Evolutionary conservation across 2,113 vertebrate species (phyloP).

Genomic region (western clawed frog (Xenopus tropicalis)): DNA sequence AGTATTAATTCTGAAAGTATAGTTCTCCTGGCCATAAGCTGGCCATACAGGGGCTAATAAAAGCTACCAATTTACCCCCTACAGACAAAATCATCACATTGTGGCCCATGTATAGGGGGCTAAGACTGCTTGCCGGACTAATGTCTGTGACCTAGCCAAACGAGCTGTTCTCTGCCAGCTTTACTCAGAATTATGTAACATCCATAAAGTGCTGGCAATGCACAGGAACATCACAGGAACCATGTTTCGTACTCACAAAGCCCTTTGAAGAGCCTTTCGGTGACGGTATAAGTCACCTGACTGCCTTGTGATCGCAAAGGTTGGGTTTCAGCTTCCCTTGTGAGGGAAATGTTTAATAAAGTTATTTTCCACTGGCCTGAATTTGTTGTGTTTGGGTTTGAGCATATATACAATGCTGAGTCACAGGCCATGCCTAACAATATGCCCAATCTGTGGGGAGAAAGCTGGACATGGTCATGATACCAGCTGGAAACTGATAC

Average conservation of each 20-base stretch:
- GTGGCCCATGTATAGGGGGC: too few relatives aligned
- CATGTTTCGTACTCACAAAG: background rate
- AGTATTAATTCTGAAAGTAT: too few relatives aligned
- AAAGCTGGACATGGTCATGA: background rate
- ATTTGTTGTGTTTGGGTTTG: background rate
- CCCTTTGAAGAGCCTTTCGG: conserved; percentile 1
- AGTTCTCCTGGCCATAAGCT: too few relatives aligned
- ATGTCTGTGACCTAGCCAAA: background rate
- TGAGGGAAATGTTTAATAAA: background rate
- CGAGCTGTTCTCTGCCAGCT: conserved; percentile 3
- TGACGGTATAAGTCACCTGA: conserved; percentile 5
- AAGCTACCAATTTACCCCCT: too few relatives aligned
- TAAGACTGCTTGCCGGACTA: too few relatives aligned
- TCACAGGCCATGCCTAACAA: background rate
- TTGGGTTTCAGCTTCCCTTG: background rate
- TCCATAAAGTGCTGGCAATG: too few relatives aligned
- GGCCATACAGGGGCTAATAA: background rate
- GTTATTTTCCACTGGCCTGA: background rate
- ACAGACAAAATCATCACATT: background rate
- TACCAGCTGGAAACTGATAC: too few relatives aligned
- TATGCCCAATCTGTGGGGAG: background rate
- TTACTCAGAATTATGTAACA: background rate
- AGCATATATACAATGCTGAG: conserved; percentile 6
- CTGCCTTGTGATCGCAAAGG: background rate
- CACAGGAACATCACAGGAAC: background rate